A percentile compares a stretch with the other conserved stretches of the same genome.
These are phyloP conservation scores for Malacoctenus gilli DNA, from an alignment of 2,797 vertebrate genomes.

Conservation along the genomic window DNA sequence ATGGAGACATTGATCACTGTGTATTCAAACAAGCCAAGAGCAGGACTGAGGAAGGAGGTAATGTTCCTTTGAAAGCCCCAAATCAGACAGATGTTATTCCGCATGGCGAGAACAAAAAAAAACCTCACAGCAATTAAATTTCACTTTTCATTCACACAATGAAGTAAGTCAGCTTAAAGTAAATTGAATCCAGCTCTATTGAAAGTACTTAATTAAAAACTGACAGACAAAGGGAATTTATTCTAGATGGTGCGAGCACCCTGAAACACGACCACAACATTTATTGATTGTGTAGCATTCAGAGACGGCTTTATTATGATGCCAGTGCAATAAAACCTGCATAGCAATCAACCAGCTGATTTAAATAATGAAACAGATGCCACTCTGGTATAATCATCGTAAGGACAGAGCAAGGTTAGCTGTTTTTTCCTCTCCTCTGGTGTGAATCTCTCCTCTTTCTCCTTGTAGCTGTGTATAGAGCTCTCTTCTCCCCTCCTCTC, in stretches of 20 bases:
- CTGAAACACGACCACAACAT: slow-evolving; percentile 22
- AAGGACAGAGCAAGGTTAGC: slow-evolving; percentile 67
- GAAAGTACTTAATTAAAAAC: slow-evolving; percentile 23
- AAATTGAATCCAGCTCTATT: slow-evolving; percentile 7
- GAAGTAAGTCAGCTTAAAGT: slow-evolving; percentile 9
- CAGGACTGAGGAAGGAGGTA: slow-evolving; percentile 7
- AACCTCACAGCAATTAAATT: slow-evolving; percentile 3
- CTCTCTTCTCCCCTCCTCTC: slow-evolving; percentile 56
- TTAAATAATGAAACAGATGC: slow-evolving; percentile 61
- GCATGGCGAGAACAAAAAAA: neutral
- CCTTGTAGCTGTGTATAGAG: slow-evolving; percentile 36
- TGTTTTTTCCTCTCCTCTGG: slow-evolving; percentile 25
- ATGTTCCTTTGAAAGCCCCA: slow-evolving; percentile 14
- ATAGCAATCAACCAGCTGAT: slow-evolving; percentile 43
- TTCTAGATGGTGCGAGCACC: slow-evolving; percentile 32
- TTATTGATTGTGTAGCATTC: slow-evolving; percentile 34
- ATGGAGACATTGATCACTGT: slow-evolving; percentile 42
- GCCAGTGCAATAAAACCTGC: slow-evolving; percentile 41
- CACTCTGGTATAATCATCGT: slow-evolving; percentile 45
- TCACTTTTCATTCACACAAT: slow-evolving; percentile 14
- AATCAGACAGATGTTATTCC: neutral
- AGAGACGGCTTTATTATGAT: slow-evolving; percentile 41
- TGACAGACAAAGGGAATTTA: slow-evolving; percentile 11
- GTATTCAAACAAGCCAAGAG: slow-evolving; percentile 25
- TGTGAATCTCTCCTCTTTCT: slow-evolving; percentile 52